A percentile compares a stretch with the other conserved stretches of the same genome.
phyloP scores from a whole-genome alignment of 1,140 invertebrate species.

The Cherax quadricarinatus region DNA sequence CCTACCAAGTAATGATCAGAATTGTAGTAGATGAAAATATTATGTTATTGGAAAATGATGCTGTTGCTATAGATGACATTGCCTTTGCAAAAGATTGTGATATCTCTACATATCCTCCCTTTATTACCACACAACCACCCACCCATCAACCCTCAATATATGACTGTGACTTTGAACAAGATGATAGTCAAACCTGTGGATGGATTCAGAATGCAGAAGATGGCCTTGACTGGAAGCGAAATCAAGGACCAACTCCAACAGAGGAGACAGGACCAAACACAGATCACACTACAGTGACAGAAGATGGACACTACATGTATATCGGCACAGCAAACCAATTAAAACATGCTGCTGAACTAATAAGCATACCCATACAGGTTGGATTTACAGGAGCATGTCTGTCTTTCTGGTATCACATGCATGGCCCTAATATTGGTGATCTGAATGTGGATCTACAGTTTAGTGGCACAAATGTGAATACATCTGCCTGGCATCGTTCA shows the following conservation, averaged over 20 bases:
- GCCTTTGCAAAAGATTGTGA: slow-evolving; percentile 38
- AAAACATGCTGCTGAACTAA: slow-evolving; percentile 7
- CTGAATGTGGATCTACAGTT: slow-evolving; percentile 23
- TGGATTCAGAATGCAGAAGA: slow-evolving; percentile 53
- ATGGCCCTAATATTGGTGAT: slow-evolving; percentile 45
- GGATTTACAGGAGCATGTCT: slow-evolving; percentile 34
- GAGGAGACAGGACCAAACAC: slow-evolving; percentile 43
- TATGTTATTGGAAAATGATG: slow-evolving; percentile 30
- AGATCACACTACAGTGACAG: slow-evolving; percentile 45
- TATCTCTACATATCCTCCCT: slow-evolving; percentile 34
- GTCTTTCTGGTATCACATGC: slow-evolving; percentile 66
- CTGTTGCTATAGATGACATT: slow-evolving; percentile 58
- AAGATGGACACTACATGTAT: slow-evolving; percentile 55
- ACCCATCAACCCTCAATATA: slow-evolving; percentile 48
- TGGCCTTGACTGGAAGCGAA: slow-evolving; percentile 35
- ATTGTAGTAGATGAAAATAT: slow-evolving; percentile 49
- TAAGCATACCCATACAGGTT: slow-evolving; percentile 29
- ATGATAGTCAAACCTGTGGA: slow-evolving; percentile 17
- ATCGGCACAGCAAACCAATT: background rate
- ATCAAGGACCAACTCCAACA: slow-evolving; percentile 45
- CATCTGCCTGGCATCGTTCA: slow-evolving; percentile 20
- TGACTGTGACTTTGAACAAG: slow-evolving; percentile 63
- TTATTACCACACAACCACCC: slow-evolving; percentile 37
- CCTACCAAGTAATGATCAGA: slow-evolving; percentile 19
- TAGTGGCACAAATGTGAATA: background rate